These are phyloP conservation scores for Galbula dea DNA, from an alignment of 2,113 vertebrate genomes.

Conservation along the genomic window DNA sequence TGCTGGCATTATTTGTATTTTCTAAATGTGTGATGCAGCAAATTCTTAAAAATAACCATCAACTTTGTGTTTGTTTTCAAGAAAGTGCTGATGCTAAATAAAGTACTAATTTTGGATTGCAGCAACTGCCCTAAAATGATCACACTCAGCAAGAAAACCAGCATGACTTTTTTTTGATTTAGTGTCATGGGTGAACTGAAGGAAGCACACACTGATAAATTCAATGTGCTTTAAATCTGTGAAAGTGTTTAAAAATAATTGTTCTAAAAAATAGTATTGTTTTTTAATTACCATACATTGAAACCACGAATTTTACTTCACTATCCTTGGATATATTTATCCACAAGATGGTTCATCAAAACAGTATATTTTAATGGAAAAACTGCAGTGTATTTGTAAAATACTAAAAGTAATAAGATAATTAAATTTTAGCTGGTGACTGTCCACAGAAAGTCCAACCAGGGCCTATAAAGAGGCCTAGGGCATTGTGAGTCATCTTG, in stretches of 20 bases:
- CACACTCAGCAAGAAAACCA: conserved; percentile 36
- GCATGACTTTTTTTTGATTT: background rate
- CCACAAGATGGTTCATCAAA: background rate
- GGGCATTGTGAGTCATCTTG: background rate
- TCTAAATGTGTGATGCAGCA: conserved; percentile 50
- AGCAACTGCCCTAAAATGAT: background rate
- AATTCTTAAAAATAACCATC: conserved; percentile 48
- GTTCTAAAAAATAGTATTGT: background rate
- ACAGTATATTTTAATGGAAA: background rate
- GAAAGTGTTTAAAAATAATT: background rate
- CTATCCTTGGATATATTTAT: background rate
- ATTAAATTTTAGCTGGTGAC: background rate
- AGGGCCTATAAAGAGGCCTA: background rate
- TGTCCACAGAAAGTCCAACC: background rate
- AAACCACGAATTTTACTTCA: background rate
- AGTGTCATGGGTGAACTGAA: conserved; percentile 38
- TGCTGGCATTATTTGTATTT: conserved; percentile 27
- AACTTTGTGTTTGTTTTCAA: conserved; percentile 56
- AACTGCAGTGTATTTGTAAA: background rate
- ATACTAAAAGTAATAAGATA: background rate
- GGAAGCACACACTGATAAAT: background rate
- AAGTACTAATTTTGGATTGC: conserved; percentile 25
- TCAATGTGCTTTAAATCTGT: background rate
- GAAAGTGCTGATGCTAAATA: conserved; percentile 49
- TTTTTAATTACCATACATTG: background rate